phyloP scores from a whole-genome alignment of 2,888 invertebrate genomes.

The Andrena bicolor region DNA sequence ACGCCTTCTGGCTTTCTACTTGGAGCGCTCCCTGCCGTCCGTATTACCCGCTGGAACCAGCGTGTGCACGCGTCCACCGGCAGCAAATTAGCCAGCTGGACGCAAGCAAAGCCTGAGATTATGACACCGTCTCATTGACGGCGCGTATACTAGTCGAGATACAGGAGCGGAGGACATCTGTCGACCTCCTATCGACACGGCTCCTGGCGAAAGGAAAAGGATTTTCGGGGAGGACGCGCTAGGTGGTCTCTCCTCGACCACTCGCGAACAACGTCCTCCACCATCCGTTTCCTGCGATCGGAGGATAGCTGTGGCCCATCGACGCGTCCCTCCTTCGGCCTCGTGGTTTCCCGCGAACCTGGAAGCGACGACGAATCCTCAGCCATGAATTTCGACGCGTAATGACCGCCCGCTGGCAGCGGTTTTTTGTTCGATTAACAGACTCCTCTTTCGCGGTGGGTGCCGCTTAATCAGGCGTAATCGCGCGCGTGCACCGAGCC shows the following conservation, averaged over 20 bases:
- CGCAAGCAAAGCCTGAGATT: slow-evolving; percentile 72
- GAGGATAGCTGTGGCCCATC: slow-evolving; percentile 66
- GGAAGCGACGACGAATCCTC: slow-evolving; percentile 8
- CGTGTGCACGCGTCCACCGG: slow-evolving; percentile 58
- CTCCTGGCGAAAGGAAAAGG: slow-evolving; percentile 61
- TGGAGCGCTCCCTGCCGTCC: slow-evolving; percentile 49
- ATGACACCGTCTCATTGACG: slow-evolving; percentile 70
- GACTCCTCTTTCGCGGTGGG: slow-evolving; percentile 48
- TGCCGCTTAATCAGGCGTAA: slow-evolving; percentile 59
- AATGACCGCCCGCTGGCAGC: slow-evolving; percentile 55
- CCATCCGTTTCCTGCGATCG: slow-evolving; percentile 76
- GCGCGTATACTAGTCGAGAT: slow-evolving; percentile 22
- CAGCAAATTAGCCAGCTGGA: slow-evolving; percentile 77
- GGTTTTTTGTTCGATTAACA: slow-evolving; percentile 36
- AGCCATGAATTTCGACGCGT: slow-evolving; percentile 56
- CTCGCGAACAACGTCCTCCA: slow-evolving; percentile 60
- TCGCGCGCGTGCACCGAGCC: slow-evolving; percentile 35
- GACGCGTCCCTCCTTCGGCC: slow-evolving; percentile 56
- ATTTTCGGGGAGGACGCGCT: slow-evolving; percentile 67
- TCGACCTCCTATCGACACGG: slow-evolving; percentile 53
- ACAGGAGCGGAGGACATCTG: slow-evolving; percentile 53
- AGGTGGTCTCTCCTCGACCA: slow-evolving; percentile 75
- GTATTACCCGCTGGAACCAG: slow-evolving; percentile 54
- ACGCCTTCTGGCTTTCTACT: slow-evolving; percentile 58
- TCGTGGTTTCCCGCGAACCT: slow-evolving; percentile 66